A percentile compares a stretch with the other conserved stretches of the same genome.
Evolutionary conservation across 2,888 invertebrate species (phyloP).

Genomic region (Luperina nickerlii): DNA sequence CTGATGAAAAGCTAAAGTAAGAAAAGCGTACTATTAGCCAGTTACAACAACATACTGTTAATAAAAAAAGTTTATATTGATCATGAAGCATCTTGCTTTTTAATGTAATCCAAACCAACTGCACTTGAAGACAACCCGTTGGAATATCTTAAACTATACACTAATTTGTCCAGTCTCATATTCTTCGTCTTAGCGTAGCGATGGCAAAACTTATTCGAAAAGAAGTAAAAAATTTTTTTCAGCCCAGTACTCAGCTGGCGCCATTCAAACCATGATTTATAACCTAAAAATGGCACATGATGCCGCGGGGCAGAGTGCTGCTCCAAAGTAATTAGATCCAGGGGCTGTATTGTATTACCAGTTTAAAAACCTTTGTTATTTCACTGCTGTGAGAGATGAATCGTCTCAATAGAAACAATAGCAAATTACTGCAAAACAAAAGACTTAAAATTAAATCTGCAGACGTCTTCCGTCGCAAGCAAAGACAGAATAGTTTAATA

Average conservation of each 20-base stretch:
- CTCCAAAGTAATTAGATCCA: conserved; percentile 60
- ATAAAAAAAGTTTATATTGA: neutral
- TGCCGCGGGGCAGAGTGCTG: conserved; percentile 45
- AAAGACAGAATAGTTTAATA: conserved; percentile 69
- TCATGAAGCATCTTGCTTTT: neutral
- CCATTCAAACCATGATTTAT: conserved; percentile 8
- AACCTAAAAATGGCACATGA: conserved; percentile 36
- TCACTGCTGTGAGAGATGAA: conserved; percentile 47
- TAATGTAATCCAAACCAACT: neutral
- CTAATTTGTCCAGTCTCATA: neutral
- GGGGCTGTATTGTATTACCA: conserved; percentile 64
- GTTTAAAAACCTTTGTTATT: conserved; percentile 64
- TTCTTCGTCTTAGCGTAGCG: neutral
- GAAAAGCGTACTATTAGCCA: neutral
- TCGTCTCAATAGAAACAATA: conserved; percentile 65
- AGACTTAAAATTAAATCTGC: conserved; percentile 65
- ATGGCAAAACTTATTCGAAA: neutral
- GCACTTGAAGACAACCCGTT: neutral
- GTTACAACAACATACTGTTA: neutral
- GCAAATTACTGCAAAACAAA: conserved; percentile 67
- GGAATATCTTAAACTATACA: neutral
- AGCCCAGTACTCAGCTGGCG: neutral
- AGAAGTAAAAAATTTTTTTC: too few species aligned
- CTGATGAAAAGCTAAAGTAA: too few species aligned
- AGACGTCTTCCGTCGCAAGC: conserved; percentile 57